Conservation (phyloP, 2,113 vertebrate species). For the Pterophyllum scalare region DNA sequence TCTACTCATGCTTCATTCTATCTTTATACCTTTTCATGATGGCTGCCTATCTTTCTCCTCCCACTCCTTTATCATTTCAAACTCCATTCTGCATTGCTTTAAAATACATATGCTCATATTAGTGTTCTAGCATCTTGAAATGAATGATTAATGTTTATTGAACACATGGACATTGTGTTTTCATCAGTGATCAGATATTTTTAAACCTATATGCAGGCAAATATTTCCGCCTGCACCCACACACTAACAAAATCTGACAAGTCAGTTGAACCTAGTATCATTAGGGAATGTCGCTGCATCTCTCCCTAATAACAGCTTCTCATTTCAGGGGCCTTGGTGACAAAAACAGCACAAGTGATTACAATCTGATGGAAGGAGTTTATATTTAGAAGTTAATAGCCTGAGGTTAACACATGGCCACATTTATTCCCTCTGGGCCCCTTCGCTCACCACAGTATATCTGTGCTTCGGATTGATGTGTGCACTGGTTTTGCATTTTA, state of each 20-base stretch:
- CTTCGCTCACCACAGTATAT: constrained; percentile 41
- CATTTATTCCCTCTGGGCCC: constrained; percentile 32
- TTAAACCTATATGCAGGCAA: not conserved
- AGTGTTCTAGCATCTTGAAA: not conserved
- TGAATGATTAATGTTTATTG: not conserved
- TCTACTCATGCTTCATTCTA: constrained; percentile 1
- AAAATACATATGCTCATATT: not conserved
- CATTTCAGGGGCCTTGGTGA: constrained; percentile 34
- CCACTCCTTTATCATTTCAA: not conserved
- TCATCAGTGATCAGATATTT: not conserved
- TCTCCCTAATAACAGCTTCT: constrained; percentile 38
- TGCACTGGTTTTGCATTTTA: constrained; percentile 69
- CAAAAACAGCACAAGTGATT: constrained; percentile 42
- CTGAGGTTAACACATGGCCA: constrained; percentile 63
- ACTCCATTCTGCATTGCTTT: not conserved
- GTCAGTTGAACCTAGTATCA: constrained; percentile 28
- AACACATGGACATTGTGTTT: not conserved
- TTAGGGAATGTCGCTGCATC: constrained; percentile 28
- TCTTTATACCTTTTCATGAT: constrained; percentile 25
- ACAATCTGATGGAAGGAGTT: constrained; percentile 59
- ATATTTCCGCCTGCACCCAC: not conserved
- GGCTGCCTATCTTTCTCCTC: constrained; percentile 3
- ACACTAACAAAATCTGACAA: not conserved
- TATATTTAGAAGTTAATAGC: constrained; percentile 71
- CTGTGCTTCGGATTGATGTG: constrained; percentile 62